Base-by-base conservation (phyloP, 2,888 invertebrate species). In the Yponomeuta sedellus region DNA sequence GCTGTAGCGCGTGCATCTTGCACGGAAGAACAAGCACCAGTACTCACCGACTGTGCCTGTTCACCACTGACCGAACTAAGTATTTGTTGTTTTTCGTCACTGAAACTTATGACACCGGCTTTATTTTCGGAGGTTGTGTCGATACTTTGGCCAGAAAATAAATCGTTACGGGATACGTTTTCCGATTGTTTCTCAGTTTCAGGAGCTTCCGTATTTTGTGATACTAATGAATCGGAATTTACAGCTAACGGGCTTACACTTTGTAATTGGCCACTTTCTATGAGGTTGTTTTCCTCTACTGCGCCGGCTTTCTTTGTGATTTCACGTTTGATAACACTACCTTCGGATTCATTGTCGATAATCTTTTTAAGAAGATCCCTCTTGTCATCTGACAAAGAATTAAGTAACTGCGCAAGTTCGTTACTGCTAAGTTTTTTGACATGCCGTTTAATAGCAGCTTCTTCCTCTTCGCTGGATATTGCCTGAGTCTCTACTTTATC, bases 281-380 rank as follows among this genome's bases (percentile, higher is more conserved):
- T 74, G n/a, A 73, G 78, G 71, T 75, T 81, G 70, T 80, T 85
- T 71, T 85, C 85, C 71, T 87, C 86, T 25, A 83, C 78, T 44
- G 86, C 86, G 8, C 80, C 86, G 28, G 85, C 84, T 74, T 90
- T 91, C 68, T 90, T 90, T 8, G 86, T 88, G 66, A 89, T 89
- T 80, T 90, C 91, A 69, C 90, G 78, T 77, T 91, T 85, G 25
- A 85, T 70, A 56, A 59, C 72, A 2, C 76, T 66, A 65, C 8
- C 71, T 57, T 65, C 39, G 25, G 81, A 80, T 34, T 34, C 34
- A 44, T 66, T 73, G 19, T 81, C 83, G 39, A 91, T 87, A 4
- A 90, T 86, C 73, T 82, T 85, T 71, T 83, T 85, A 57, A 91
- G 76, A 4, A 91, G 75, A 28, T 75, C 74, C 71, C 79, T 80